phyloP scores from a whole-genome alignment of 1,140 invertebrate genomes.

The Cephus cinctus region DNA sequence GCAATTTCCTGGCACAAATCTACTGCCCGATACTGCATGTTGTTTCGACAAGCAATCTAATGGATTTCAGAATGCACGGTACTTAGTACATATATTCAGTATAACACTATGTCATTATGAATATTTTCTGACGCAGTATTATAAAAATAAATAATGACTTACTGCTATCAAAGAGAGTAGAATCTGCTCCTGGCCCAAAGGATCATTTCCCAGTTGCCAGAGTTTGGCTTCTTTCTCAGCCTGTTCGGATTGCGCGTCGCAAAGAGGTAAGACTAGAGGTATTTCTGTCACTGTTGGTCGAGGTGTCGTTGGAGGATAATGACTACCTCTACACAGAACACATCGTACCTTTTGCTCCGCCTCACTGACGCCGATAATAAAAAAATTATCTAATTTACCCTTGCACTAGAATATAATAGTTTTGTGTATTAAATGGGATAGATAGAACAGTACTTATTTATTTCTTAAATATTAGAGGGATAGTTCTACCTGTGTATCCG shows the following conservation, averaged over 20 bases:
- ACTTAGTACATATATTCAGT: too few species aligned
- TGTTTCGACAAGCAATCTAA: conserved; percentile 79
- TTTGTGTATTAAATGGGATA: background rate
- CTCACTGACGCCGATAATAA: conserved; percentile 78
- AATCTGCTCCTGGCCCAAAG: conserved; percentile 69
- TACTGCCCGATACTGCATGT: conserved; percentile 80
- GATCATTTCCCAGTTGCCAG: conserved; percentile 63
- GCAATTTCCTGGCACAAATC: conserved; percentile 85
- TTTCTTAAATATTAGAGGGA: conserved; percentile 32
- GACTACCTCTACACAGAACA: conserved; percentile 83
- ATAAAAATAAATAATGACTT: conserved; percentile 39
- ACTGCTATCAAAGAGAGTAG: conserved; percentile 89
- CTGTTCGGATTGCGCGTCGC: conserved; percentile 81
- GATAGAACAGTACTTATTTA: background rate
- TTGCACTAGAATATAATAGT: conserved; percentile 62
- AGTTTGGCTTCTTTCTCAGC: conserved; percentile 76
- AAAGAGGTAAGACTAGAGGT: conserved; percentile 71
- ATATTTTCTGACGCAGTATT: too few species aligned
- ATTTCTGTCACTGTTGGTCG: conserved; percentile 78
- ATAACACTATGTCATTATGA: too few species aligned
- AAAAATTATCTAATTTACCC: conserved; percentile 78
- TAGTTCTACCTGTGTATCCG: conserved; percentile 66
- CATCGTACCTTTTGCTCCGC: conserved; percentile 72
- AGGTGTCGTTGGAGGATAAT: conserved; percentile 84
- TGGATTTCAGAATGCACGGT: too few species aligned